Evolutionary conservation across 2,888 invertebrate species (phyloP), one percentile per base, ranked within the genome.

Genomic region (Galerucella calmariensis): DNA sequence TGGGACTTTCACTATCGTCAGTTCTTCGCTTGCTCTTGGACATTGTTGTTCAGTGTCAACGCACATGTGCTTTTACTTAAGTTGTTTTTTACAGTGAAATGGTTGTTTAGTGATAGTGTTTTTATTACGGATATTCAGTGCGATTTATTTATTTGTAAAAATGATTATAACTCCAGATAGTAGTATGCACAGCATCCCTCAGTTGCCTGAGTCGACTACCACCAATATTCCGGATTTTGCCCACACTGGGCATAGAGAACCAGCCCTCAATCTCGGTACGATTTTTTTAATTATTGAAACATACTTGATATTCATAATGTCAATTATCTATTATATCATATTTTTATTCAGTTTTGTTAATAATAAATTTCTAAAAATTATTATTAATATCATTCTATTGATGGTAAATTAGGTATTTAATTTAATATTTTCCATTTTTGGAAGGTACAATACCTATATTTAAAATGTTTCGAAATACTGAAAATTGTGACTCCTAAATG

Each of bases 221-320:
- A 86, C 83, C 51, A 79, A 75, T 62, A 77, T 79, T 27, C 67
- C 80, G 72, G 83, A 83, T 77, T 75, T 81, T 75, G 85, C 86
- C 87, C 9, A 87, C 86, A 1, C 87, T 85, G 48, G 86, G 84
- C 79, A 86, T 75, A 83, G 92, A 75, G 93, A 93, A 85, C 93
- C 93, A 51, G 92, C 92, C 81, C 89, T 94, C 75, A 92, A 93
- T 87, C 92, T 94, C 91, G 93, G 93, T 93, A 90, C 10, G 51
- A 16, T 46, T 69, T 16, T 20, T 56, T 53, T 35, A 44, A 27
- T 58, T 53, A 16, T 69, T 41, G 27, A 24, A n/a, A 56, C 20
- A 35, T 35, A 70, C 24, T 12, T 62, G n/a, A 11, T 12, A 11
- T 14, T 48, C 2, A 14, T 2, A 46, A 46, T 46, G 27, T 27